Percentiles rank a stretch among this genome's conserved stretches.
phyloP scores from a whole-genome alignment of 2,797 vertebrate genomes.

The Fratercula arctica region DNA sequence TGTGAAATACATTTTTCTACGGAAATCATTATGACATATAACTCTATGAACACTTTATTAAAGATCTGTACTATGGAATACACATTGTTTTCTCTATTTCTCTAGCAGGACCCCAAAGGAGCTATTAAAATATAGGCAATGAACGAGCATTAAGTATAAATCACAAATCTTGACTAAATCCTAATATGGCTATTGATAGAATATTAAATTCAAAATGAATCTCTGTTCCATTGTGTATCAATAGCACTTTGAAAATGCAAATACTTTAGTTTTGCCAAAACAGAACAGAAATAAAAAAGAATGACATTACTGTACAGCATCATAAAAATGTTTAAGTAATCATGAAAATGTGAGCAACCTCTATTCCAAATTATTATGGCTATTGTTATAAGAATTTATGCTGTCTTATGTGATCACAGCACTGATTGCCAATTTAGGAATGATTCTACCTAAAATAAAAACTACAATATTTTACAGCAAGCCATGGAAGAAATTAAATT shows the following conservation, averaged over 20 bases:
- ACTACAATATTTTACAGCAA: not conserved
- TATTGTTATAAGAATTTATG: not conserved
- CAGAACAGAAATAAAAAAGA: conserved; percentile 8
- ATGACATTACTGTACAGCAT: not conserved
- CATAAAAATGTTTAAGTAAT: conserved; percentile 4
- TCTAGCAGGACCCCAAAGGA: not conserved
- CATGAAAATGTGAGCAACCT: not conserved
- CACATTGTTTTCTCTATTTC: not conserved
- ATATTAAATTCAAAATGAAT: conserved; percentile 1
- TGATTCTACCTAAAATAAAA: not conserved
- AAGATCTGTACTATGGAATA: not conserved
- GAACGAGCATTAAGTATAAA: not conserved
- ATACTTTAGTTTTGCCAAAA: conserved; percentile 20
- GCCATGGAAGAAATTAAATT: not conserved
- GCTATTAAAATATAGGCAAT: not conserved
- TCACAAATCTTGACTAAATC: conserved; percentile 2
- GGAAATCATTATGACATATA: not conserved
- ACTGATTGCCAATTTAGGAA: not conserved
- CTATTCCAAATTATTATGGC: not conserved
- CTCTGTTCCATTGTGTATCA: not conserved
- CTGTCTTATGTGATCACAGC: not conserved
- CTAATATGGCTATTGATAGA: not conserved
- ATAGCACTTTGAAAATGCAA: not conserved
- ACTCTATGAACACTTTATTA: not conserved
- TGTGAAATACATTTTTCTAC: not conserved